Evolutionary conservation across 2,888 invertebrate species (phyloP).

Genomic region (Acheta domesticus): DNA sequence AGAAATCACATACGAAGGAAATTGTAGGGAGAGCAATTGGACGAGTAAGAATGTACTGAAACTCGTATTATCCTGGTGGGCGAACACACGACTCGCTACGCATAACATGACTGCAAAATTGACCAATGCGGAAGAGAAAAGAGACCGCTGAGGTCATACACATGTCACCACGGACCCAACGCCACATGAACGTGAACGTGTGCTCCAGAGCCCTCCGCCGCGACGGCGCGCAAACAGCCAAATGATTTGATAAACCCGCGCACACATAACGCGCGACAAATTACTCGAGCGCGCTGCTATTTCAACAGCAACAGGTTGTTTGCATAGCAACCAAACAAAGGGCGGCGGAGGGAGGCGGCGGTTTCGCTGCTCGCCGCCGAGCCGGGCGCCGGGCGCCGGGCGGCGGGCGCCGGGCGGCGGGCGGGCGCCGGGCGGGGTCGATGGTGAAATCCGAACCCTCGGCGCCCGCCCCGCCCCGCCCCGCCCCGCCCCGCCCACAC

Average conservation of each 20-base stretch:
- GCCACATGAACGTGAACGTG: too few relatives aligned
- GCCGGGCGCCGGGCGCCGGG: too few relatives aligned
- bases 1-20: too few relatives aligned
- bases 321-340: neutral
- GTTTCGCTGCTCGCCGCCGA: neutral
- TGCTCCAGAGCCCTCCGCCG: neutral
- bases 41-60: too few relatives aligned
- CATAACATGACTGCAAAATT: too few relatives aligned
- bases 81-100: too few relatives aligned
- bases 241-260: conserved; percentile 10
- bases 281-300: neutral
- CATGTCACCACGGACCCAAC: too few relatives aligned
- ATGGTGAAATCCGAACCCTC: neutral
- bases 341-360: neutral
- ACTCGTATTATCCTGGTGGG: too few relatives aligned
- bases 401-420: neutral
- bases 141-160: too few relatives aligned
- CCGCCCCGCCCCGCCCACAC: too few relatives aligned
- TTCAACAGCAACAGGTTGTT: conserved; percentile 10
- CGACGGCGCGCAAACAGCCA: neutral
- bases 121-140: too few relatives aligned
- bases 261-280: conserved; percentile 6
- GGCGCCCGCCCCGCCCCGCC: neutral
- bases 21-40: too few relatives aligned
- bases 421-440: neutral